Evolutionary conservation across 2,113 vertebrate genomes (phyloP).

Genomic region (Gopherus evgoodei): DNA sequence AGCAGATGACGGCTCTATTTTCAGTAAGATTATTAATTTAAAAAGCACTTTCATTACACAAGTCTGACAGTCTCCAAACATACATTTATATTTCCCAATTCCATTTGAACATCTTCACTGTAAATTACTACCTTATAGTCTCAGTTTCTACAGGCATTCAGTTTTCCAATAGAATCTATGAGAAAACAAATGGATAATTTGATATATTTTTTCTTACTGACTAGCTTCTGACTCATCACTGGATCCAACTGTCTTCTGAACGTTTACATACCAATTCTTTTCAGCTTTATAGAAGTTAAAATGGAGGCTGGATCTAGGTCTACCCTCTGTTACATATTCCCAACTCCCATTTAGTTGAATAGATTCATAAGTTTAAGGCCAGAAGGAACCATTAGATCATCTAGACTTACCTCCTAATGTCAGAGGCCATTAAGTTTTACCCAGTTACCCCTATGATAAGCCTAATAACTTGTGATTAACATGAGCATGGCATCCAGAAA

Average conservation of each 20-base stretch:
- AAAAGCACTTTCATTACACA: constrained; percentile 61
- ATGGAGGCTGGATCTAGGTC: constrained; percentile 2
- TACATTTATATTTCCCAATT: background rate
- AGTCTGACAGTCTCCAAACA: constrained; percentile 70
- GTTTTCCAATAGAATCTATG: constrained; percentile 26
- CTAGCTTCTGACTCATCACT: background rate
- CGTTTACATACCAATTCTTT: constrained; percentile 48
- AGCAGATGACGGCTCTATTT: constrained; percentile 70
- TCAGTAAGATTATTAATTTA: constrained; percentile 75
- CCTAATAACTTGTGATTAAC: constrained; percentile 52
- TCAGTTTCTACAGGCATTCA: constrained; percentile 39
- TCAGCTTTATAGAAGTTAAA: constrained; percentile 43
- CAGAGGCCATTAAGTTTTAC: constrained; percentile 66
- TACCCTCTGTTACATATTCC: constrained; percentile 17
- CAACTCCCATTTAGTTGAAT: constrained; percentile 48
- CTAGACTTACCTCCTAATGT: constrained; percentile 50
- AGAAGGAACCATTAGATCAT: constrained; percentile 65
- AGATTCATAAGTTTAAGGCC: constrained; percentile 59
- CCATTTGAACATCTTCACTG: constrained; percentile 53
- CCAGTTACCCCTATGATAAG: constrained; percentile 58
- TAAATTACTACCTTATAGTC: constrained; percentile 38
- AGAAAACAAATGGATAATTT: constrained; percentile 39
- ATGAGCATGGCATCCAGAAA: constrained; percentile 50
- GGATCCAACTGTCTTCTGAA: constrained; percentile 25
- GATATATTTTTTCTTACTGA: background rate